These are phyloP conservation scores for Brevimyrus niger DNA, from an alignment of 2,113 vertebrate species.

Conservation along the genomic window DNA sequence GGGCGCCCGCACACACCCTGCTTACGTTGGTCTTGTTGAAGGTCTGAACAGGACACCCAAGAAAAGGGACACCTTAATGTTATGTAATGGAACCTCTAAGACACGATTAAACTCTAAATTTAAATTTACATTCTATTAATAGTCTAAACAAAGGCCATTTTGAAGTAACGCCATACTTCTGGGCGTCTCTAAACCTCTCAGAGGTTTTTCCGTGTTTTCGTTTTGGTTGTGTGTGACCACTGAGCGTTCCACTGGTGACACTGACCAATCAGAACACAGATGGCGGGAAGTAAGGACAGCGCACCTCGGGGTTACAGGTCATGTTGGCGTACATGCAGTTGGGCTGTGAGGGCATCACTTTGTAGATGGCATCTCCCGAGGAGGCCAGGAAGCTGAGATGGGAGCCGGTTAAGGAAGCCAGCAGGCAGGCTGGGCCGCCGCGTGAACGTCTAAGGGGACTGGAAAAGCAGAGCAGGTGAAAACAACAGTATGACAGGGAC, in stretches of 20 bases:
- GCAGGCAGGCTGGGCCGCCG: background rate
- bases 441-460: background rate
- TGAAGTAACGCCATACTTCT: background rate
- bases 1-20: slow-evolving; percentile 71
- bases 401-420: slow-evolving; percentile 39
- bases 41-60: slow-evolving; percentile 53
- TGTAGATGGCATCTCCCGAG: slow-evolving; percentile 82
- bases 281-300: slow-evolving; percentile 21
- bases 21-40: slow-evolving; percentile 74
- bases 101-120: background rate
- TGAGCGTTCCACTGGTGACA: background rate
- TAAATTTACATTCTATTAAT: background rate
- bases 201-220: background rate
- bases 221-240: background rate
- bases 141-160: background rate
- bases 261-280: background rate
- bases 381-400: slow-evolving; percentile 78
- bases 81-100: background rate
- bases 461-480: background rate
- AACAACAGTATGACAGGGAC: background rate
- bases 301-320: slow-evolving; percentile 79
- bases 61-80: background rate
- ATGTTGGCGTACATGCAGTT: slow-evolving; percentile 75
- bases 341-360: slow-evolving; percentile 70
- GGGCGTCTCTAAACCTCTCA: background rate